Evolutionary conservation across 2,113 vertebrate genomes (phyloP).

Genomic region (Hydropotes inermis): DNA sequence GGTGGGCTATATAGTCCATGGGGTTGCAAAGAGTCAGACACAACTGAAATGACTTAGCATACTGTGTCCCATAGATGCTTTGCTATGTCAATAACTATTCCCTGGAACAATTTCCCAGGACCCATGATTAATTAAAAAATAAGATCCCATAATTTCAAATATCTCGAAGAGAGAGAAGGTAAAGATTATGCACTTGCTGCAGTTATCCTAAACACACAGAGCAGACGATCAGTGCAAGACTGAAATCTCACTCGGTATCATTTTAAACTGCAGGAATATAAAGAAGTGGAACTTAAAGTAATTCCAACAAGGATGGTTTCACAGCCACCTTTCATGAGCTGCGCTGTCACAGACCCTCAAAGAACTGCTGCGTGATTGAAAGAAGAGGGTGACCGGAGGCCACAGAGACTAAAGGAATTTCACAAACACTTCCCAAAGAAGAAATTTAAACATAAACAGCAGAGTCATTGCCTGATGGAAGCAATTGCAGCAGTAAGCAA

Average conservation of each 20-base stretch:
- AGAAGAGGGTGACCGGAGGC: accelerated
- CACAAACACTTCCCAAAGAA: background rate
- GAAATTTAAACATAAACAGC: background rate
- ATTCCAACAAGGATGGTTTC: background rate
- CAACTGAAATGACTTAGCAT: background rate
- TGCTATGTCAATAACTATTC: background rate
- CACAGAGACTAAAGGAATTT: background rate
- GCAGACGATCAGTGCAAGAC: background rate
- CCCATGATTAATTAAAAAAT: background rate
- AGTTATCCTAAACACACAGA: background rate
- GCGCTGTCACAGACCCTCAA: background rate
- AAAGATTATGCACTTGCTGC: background rate
- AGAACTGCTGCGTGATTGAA: background rate
- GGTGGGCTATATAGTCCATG: background rate
- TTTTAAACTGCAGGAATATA: background rate
- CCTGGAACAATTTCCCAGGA: background rate
- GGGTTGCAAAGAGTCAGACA: background rate
- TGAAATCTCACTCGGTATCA: background rate
- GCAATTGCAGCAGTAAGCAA: background rate
- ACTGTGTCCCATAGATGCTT: background rate
- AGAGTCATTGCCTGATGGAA: background rate
- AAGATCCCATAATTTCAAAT: background rate
- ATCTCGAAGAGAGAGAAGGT: background rate
- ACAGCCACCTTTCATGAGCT: background rate
- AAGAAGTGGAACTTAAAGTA: background rate